Conservation (phyloP, 2,888 invertebrate species). For the Tanytarsus gracilentus region DNA sequence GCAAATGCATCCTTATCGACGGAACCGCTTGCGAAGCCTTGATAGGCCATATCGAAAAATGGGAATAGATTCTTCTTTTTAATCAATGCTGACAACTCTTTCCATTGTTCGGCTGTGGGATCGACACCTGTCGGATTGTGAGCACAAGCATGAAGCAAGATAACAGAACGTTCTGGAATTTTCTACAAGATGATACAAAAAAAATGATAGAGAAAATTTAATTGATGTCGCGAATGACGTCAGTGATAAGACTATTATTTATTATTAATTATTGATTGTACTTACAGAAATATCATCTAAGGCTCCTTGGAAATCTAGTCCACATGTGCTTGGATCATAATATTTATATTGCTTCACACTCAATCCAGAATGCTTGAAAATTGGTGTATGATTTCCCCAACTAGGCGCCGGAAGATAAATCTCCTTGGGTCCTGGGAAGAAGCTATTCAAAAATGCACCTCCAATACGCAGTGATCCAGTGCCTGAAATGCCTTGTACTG, state of each 20-base stretch:
- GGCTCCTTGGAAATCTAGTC: slow-evolving; percentile 84
- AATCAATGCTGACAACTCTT: slow-evolving; percentile 70
- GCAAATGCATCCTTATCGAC: slow-evolving; percentile 81
- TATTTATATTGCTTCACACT: slow-evolving; percentile 85
- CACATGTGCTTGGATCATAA: slow-evolving; percentile 87
- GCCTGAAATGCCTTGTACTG: slow-evolving; percentile 87
- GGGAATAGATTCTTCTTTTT: slow-evolving; percentile 75
- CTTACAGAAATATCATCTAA: slow-evolving; percentile 78
- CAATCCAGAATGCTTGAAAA: slow-evolving; percentile 82
- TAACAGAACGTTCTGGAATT: slow-evolving; percentile 82
- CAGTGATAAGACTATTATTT: background rate
- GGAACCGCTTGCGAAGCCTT: slow-evolving; percentile 88
- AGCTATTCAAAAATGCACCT: slow-evolving; percentile 73
- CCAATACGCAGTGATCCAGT: slow-evolving; percentile 95
- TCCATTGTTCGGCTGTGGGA: slow-evolving; percentile 81
- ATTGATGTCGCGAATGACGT: background rate
- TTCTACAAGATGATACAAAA: slow-evolving; percentile 53
- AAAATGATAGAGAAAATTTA: background rate
- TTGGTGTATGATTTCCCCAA: slow-evolving; percentile 97
- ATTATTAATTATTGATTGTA: slow-evolving; percentile 32
- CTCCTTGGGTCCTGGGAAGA: slow-evolving; percentile 69
- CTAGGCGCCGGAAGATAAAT: slow-evolving; percentile 86
- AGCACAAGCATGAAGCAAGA: slow-evolving; percentile 93
- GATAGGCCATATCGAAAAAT: slow-evolving; percentile 98
- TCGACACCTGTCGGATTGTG: slow-evolving; percentile 98